Base-by-base conservation (phyloP, 2,888 invertebrate species). In the Ophion costatus region DNA sequence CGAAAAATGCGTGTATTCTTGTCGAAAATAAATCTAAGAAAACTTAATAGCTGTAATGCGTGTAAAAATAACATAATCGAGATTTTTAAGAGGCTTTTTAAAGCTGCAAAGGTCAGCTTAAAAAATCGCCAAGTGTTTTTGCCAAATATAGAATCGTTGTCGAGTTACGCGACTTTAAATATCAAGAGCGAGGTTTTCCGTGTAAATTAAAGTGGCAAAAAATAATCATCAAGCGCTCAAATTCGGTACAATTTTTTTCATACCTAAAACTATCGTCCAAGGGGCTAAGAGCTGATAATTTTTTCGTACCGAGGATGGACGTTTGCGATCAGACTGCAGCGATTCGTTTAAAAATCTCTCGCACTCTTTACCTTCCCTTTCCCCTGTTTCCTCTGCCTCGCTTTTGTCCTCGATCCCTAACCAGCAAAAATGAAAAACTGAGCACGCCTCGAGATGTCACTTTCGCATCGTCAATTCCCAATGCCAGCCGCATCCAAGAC, bases 261-360 rank as follows among this genome's bases (percentile, higher is more conserved):
- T 17, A 51, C 11, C 51, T 5, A 2, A 51, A 51, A 38, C 38
- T 38, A 38, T 38, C 6, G 9, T 38, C 7, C 9, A 9, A 38
- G 9, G 9, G 38, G 38, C 0, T 17, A 51, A 51, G 14, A 51
- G 51, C 0, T 14, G 5, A 51, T 4, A 17, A 14, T 4, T 51
- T 51, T 51, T 51, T 51, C 51, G 17, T 64, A 64, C 22, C 59
- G 51, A 45, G 69, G 61, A 78, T 75, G 66, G 80, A 76, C 80
- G 74, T 88, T 84, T 64, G 79, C 84, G 74, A 85, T 82, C 63
- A 87, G 83, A 86, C 83, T 85, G 85, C 82, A 83, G 82, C 78
- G 74, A 77, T 83, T 80, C 80, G 82, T 77, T 29, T 29, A 0
- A 29, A 29, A 29, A 29, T 29, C 29, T 29, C 14, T 17, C 51